These are phyloP conservation scores for Caiman crocodilus DNA, from an alignment of 2,797 vertebrate genomes.

Conservation along the genomic window DNA sequence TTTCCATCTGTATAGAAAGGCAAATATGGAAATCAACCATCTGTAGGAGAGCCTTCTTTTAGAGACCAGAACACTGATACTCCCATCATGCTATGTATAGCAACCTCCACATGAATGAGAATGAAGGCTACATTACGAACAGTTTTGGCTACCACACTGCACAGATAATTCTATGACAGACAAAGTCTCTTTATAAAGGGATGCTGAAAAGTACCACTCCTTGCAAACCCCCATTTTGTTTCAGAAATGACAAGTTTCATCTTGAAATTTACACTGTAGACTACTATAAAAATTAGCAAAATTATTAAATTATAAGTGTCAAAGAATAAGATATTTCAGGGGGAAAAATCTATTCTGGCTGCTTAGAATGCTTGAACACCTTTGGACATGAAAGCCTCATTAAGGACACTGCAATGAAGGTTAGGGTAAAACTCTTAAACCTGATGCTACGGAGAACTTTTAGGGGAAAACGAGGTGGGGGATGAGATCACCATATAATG, in stretches of 20 bases:
- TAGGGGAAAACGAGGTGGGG: not conserved
- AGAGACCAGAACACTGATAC: not conserved
- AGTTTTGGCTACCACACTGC: not conserved
- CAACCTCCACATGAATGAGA: not conserved
- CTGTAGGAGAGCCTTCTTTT: not conserved
- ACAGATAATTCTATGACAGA: not conserved
- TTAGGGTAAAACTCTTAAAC: not conserved
- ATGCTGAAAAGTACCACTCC: too few relatives aligned
- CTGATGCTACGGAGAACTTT: not conserved
- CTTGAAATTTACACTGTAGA: not conserved
- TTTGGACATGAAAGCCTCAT: not conserved
- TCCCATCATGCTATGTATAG: rapidly evolving
- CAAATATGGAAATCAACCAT: not conserved
- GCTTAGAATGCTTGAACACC: not conserved
- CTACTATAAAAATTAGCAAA: not conserved
- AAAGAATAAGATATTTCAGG: not conserved
- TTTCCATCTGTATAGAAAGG: not conserved
- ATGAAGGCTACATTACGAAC: not conserved
- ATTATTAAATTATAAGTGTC: rapidly evolving
- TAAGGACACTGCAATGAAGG: not conserved
- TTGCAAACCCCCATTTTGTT: too few relatives aligned
- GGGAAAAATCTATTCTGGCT: not conserved
- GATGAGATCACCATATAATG: not conserved
- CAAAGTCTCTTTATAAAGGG: not conserved
- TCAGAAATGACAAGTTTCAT: not conserved